These are phyloP conservation scores for Australoheros facetus DNA, from an alignment of 2,797 vertebrate genomes.

Conservation along the genomic window DNA sequence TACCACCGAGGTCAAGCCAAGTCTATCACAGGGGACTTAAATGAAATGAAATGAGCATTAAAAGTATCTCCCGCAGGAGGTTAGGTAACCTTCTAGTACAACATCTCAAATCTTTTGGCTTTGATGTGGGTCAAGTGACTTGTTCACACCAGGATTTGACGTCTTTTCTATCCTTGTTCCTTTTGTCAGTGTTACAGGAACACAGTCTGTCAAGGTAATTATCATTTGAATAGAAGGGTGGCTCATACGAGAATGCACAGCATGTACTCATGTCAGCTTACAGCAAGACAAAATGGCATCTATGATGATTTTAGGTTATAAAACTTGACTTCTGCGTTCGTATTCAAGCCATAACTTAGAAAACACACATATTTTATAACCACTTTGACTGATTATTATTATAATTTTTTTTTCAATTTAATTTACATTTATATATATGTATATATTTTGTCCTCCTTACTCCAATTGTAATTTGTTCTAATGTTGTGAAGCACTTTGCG, in stretches of 20 bases:
- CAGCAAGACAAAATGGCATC: conserved; percentile 28
- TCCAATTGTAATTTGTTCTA: too few species aligned
- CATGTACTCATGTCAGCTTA: conserved; percentile 16
- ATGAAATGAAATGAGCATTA: conserved; percentile 46
- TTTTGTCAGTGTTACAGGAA: conserved; percentile 6
- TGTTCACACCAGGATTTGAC: conserved; percentile 30
- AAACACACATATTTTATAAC: background rate
- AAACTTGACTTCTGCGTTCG: background rate
- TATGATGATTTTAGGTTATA: conserved; percentile 20
- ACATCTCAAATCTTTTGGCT: conserved; percentile 18
- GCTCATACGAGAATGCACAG: conserved; percentile 8
- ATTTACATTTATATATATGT: too few species aligned
- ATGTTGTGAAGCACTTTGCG: too few species aligned
- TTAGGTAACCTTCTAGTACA: conserved; percentile 25
- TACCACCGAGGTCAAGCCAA: conserved; percentile 19
- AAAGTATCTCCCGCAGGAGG: conserved; percentile 29
- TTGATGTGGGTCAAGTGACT: conserved; percentile 45
- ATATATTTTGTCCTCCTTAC: too few species aligned
- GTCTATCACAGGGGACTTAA: conserved; percentile 46
- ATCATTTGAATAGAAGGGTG: conserved; percentile 11
- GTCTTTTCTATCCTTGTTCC: background rate
- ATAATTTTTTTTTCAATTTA: too few species aligned
- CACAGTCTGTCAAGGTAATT: conserved; percentile 10
- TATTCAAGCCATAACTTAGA: background rate
- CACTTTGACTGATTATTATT: too few species aligned